These are phyloP conservation scores for Corythornis cristatus DNA, from an alignment of 2,113 vertebrate genomes.

Conservation along the genomic window DNA sequence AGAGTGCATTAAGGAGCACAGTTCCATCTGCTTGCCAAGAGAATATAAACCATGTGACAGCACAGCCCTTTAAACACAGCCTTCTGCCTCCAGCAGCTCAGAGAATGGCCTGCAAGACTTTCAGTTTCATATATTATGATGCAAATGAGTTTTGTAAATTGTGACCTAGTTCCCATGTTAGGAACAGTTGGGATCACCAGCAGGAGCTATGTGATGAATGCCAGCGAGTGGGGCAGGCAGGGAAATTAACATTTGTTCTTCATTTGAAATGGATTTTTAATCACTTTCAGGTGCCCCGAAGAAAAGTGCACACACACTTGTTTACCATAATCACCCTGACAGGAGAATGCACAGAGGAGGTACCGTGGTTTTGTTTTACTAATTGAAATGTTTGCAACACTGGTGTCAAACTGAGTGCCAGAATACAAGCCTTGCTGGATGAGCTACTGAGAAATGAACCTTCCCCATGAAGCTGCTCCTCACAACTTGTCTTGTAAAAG, in stretches of 20 bases:
- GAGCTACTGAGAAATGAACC: neutral
- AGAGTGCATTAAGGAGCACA: neutral
- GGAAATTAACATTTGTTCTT: slow-evolving; percentile 45
- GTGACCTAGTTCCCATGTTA: slow-evolving; percentile 74
- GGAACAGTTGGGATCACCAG: slow-evolving; percentile 52
- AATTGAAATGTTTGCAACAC: neutral
- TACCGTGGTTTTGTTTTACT: neutral
- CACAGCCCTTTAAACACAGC: neutral
- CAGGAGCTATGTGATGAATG: neutral
- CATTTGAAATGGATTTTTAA: slow-evolving; percentile 63
- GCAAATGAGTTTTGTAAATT: slow-evolving; percentile 71
- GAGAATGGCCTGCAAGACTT: neutral
- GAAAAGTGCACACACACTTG: neutral
- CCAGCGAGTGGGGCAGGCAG: neutral
- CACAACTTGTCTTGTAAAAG: neutral
- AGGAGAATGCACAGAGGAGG: slow-evolving; percentile 24
- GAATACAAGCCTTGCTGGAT: neutral
- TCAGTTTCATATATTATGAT: slow-evolving; percentile 58
- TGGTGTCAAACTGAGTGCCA: neutral
- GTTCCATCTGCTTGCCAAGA: neutral
- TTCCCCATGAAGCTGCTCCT: neutral
- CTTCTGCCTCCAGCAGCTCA: neutral
- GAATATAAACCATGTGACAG: neutral
- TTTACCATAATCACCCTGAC: slow-evolving; percentile 20
- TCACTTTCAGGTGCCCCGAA: slow-evolving; percentile 50